These are phyloP conservation scores for Agrypnia vestita DNA, from an alignment of 1,140 invertebrate species.

Conservation along the genomic window DNA sequence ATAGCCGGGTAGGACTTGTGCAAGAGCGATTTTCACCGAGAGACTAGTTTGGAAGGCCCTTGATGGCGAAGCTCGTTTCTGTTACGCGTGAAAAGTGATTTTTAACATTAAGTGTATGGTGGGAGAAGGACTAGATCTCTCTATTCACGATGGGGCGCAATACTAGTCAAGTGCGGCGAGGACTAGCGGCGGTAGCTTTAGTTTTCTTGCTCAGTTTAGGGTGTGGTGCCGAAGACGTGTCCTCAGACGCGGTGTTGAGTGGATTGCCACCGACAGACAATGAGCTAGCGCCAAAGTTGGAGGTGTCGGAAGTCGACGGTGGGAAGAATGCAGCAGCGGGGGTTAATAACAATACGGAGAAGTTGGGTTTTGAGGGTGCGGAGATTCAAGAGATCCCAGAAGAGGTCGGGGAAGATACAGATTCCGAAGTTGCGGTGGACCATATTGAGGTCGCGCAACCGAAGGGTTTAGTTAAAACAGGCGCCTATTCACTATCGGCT, in stretches of 20 bases:
- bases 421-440: background rate
- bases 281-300: slow-evolving; percentile 4
- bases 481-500: slow-evolving; percentile 36
- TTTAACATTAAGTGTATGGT: slow-evolving; percentile 25
- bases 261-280: background rate
- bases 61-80: background rate
- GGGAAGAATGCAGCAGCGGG: too few species aligned
- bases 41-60: slow-evolving; percentile 8
- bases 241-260: background rate
- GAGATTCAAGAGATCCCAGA: slow-evolving; percentile 1
- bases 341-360: background rate
- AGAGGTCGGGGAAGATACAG: background rate
- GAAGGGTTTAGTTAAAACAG: slow-evolving; percentile 12
- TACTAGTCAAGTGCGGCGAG: slow-evolving; percentile 7
- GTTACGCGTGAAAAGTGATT: slow-evolving; percentile 27
- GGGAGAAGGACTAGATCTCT: background rate
- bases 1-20: slow-evolving; percentile 30
- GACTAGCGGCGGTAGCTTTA: background rate
- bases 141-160: slow-evolving; percentile 34
- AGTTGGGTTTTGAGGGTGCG: background rate
- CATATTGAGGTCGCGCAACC: background rate
- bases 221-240: slow-evolving; percentile 22
- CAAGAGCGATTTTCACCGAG: background rate
- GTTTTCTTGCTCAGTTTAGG: slow-evolving; percentile 20
- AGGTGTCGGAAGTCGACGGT: background rate